A percentile compares a stretch with the other conserved stretches of the same genome.
phyloP scores from a whole-genome alignment of 2,113 vertebrate species.

The Hystrix cristata region DNA sequence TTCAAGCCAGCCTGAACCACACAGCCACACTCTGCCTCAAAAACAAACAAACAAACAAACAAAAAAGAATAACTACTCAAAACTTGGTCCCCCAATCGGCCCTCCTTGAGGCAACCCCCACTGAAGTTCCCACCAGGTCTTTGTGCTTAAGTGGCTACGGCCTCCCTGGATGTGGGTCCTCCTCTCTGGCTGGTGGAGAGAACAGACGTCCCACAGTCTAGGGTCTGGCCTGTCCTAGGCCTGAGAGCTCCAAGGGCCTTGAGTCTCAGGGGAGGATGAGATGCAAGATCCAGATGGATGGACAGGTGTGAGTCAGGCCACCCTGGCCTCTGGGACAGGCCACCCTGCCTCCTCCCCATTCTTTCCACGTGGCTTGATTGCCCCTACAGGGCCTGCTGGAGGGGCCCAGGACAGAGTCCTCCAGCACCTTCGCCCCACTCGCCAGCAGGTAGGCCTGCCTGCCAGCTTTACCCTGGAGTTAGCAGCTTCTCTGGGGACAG shows the following conservation, averaged over 20 bases:
- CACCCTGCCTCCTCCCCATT: too few relatives aligned
- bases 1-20: background rate
- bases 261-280: background rate
- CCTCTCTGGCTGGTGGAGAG: background rate
- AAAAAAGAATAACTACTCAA: background rate
- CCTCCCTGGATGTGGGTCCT: background rate
- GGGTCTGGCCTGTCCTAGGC: background rate
- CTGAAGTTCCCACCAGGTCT: background rate
- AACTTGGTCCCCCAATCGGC: too few relatives aligned
- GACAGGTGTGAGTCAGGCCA: background rate
- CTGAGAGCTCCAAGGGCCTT: background rate
- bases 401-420: background rate
- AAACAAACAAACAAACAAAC: background rate
- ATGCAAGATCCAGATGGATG: background rate
- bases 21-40: background rate
- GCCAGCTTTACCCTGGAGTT: background rate
- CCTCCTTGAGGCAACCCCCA: too few relatives aligned
- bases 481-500: rapidly evolving
- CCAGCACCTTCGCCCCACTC: background rate
- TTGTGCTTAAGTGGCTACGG: background rate
- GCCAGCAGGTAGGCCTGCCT: background rate
- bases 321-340: background rate
- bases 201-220: background rate
- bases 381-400: too few relatives aligned
- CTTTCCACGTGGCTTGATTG: rapidly evolving